phyloP scores from a whole-genome alignment of 2,888 invertebrate species.

The Emmelina monodactyla region DNA sequence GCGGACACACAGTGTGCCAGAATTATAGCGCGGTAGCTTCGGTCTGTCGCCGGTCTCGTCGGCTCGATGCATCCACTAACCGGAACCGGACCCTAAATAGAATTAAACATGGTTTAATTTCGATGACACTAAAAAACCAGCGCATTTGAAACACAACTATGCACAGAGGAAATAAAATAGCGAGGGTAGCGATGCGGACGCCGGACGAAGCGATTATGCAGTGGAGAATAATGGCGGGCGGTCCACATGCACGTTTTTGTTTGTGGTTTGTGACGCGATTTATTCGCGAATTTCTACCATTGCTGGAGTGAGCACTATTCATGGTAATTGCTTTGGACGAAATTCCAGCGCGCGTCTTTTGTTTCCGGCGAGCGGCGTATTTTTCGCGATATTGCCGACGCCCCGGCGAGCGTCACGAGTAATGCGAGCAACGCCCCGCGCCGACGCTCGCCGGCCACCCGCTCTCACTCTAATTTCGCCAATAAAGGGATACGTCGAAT shows the following conservation, averaged over 20 bases:
- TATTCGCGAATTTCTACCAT: constrained; percentile 62
- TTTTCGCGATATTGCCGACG: constrained; percentile 19
- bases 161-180: constrained; percentile 63
- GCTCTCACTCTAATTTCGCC: too few species aligned
- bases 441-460: too few species aligned
- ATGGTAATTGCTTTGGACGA: constrained; percentile 62
- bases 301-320: constrained; percentile 62
- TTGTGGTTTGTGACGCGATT: constrained; percentile 67
- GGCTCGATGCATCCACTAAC: constrained; percentile 41
- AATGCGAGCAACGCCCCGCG: background rate
- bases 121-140: constrained; percentile 48
- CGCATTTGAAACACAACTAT: constrained; percentile 58
- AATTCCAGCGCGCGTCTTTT: constrained; percentile 47
- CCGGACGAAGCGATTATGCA: constrained; percentile 67
- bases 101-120: constrained; percentile 65
- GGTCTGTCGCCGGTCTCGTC: constrained; percentile 58
- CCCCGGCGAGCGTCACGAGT: too few species aligned
- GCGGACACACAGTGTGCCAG: constrained; percentile 58
- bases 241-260: constrained; percentile 67
- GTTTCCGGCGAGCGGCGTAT: constrained; percentile 25
- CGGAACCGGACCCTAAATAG: constrained; percentile 61
- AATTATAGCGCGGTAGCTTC: constrained; percentile 58
- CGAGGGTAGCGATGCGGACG: constrained; percentile 63
- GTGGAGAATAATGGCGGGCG: constrained; percentile 65
- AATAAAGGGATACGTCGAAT: too few species aligned